Percentiles rank a stretch among this genome's conserved stretches.
Conservation (phyloP, 2,797 vertebrate species). For the Erethizon dorsatum region DNA sequence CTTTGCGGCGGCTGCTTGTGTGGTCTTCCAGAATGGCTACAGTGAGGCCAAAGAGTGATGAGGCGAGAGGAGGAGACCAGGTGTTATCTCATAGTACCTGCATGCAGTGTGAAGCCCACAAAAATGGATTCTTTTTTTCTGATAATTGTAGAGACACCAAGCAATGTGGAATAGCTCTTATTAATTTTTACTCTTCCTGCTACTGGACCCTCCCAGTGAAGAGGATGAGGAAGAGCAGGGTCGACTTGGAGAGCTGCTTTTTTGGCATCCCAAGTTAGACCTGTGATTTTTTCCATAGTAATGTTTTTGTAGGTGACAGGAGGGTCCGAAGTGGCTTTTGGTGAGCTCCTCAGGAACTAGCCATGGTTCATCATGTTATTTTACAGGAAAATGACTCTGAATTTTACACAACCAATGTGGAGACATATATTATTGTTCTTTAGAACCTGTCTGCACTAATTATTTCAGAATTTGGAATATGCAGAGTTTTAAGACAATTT, state of each 20-base stretch:
- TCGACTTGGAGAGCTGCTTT: neutral
- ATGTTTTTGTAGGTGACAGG: neutral
- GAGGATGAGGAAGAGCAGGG: neutral
- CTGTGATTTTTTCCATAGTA: neutral
- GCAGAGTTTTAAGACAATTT: neutral
- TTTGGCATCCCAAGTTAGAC: neutral
- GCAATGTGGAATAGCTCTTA: neutral
- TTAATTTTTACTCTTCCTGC: neutral
- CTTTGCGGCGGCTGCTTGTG: neutral
- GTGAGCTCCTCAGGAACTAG: neutral
- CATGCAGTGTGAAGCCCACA: neutral
- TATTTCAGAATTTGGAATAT: constrained; percentile 15
- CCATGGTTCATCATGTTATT: neutral
- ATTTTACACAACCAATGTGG: neutral
- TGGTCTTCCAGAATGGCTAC: neutral
- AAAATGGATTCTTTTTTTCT: neutral
- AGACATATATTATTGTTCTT: neutral
- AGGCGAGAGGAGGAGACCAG: neutral
- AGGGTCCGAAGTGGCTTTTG: neutral
- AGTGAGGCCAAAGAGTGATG: neutral
- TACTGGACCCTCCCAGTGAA: neutral
- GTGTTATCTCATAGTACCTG: neutral
- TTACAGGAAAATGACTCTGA: neutral
- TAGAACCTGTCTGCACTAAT: neutral
- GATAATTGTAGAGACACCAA: neutral